Base-by-base conservation (phyloP, 2,113 vertebrate species). In the Channa argus region DNA sequence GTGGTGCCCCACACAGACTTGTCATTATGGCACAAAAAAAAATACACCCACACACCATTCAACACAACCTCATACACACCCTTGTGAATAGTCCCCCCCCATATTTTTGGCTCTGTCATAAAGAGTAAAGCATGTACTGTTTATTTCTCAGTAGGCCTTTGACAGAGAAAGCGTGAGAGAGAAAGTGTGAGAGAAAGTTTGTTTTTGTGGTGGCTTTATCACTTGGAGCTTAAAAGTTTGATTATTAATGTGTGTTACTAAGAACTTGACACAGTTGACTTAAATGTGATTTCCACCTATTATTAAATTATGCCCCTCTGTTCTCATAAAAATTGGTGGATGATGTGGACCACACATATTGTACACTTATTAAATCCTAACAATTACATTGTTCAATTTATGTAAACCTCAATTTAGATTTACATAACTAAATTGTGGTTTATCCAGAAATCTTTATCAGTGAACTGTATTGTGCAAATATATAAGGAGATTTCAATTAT, bases 1-100 rank as follows among this genome's bases (percentile, higher is more conserved):
- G 85, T 91, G 91, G 90, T 91, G 91, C 92, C 85, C 90, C 82
- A 86, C 77, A 83, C 76, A 91, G 89, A 91, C 91, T 85, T 91
- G 85, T 94, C 83, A 93, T 94, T 93, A 94, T 85, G 55, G 79
- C 71, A 80, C 24, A 83, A 91, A 80, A 89, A 78, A 85, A 65
- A 90, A 85, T 80, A 80, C 55, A 36, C 24, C 65, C 53, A 67
- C 73, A 79, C 78, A 67, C 53, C 36, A 59, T 83, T 86, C 71
- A 37, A 84, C 67, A 85, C 72, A 83, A 71, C 63, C 71, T 63
- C 43, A 75, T 56, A 77, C 78, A 79, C 68, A 56, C n/a, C 8
- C 56, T 54, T 61, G 62, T 60, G 55, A 67, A 71, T 49, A 62
- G 36, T 61, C 65, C 74, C 24, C 24, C 75, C 78, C 73, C 52